phyloP scores from a whole-genome alignment of 2,797 vertebrate species.

The Ctenopoma multispine region DNA sequence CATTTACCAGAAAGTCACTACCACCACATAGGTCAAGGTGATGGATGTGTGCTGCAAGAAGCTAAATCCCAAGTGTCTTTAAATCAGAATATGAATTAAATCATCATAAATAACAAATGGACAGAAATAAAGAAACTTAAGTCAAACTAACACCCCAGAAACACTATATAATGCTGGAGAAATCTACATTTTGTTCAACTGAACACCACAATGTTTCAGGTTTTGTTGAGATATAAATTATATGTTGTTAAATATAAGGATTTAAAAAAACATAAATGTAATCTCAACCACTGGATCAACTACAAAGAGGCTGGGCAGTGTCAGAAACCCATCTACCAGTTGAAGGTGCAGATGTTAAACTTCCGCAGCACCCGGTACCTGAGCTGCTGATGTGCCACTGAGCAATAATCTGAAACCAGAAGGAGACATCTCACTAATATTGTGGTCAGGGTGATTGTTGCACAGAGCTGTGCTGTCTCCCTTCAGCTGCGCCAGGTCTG shows the following conservation, averaged over 20 bases:
- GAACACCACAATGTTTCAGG: too few relatives aligned
- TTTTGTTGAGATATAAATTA: too few relatives aligned
- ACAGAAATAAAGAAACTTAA: too few relatives aligned
- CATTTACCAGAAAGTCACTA: constrained; percentile 45
- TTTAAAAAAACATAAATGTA: constrained; percentile 4
- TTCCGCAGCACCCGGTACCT: constrained; percentile 9
- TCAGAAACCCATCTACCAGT: background rate
- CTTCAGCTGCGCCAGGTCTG: constrained; percentile 1
- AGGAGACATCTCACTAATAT: background rate
- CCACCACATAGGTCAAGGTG: constrained; percentile 38
- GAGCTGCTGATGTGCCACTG: constrained; percentile 29
- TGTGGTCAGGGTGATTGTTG: background rate
- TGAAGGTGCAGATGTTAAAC: constrained; percentile 5
- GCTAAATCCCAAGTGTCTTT: background rate
- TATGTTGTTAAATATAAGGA: background rate
- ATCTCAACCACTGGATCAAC: background rate
- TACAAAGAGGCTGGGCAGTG: background rate
- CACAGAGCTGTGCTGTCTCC: background rate
- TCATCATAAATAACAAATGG: background rate
- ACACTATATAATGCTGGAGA: too few relatives aligned
- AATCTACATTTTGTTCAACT: too few relatives aligned
- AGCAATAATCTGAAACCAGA: constrained; percentile 17
- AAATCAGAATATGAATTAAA: background rate
- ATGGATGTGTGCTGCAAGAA: constrained; percentile 2
- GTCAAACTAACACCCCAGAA: too few relatives aligned